Base-by-base conservation (phyloP, 2,797 vertebrate genomes). In the Smutsia temminckii region DNA sequence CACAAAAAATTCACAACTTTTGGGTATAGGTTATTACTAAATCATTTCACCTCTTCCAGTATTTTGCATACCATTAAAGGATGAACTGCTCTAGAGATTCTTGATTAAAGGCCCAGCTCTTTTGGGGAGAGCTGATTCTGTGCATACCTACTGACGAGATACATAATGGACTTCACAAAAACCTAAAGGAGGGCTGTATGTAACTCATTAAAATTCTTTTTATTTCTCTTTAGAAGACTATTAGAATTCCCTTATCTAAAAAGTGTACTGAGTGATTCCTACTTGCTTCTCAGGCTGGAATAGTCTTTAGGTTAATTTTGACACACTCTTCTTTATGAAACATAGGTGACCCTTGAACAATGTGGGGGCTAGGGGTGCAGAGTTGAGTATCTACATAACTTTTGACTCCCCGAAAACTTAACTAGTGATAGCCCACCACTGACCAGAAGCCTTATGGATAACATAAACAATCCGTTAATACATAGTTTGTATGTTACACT, bases 241-340 rank as follows among this genome's bases (percentile, higher is more conserved):
- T 7, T 84, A 80, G 79, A 96, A 93, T 74, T 57, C 68, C 23
- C 88, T 79, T 87, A 81, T 51, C 40, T 5, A 69, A 66, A 95
- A 78, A 77, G 74, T 40, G 25, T 27, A 17, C 20, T 27, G 92
- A 63, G 96, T 23, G 23, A 63, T 66, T n/a, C 10, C 32, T 16
- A 66, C 18, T 69, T 57, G 69, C 17, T 61, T 63, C 85, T 96
- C 0, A 23, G 89, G 49, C 93, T 63, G 42, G 69, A 37, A 51
- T 6, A 51, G 34, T 32, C 61, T 69, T 63, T 72, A 27, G 0
- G 37, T 53, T 59, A 34, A 78, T 3, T 55, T 53, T 16, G 27
- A 87, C 1, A 5, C 13, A 10, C 13, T 29, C 40, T 37, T 86
- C 71, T 74, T 83, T 37, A 59, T 1, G 13, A 85, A 4, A 34